Percentiles rank a stretch among this genome's conserved stretches.
Evolutionary conservation across 2,888 invertebrate genomes (phyloP).

Genomic region (Campaea margaritaria): DNA sequence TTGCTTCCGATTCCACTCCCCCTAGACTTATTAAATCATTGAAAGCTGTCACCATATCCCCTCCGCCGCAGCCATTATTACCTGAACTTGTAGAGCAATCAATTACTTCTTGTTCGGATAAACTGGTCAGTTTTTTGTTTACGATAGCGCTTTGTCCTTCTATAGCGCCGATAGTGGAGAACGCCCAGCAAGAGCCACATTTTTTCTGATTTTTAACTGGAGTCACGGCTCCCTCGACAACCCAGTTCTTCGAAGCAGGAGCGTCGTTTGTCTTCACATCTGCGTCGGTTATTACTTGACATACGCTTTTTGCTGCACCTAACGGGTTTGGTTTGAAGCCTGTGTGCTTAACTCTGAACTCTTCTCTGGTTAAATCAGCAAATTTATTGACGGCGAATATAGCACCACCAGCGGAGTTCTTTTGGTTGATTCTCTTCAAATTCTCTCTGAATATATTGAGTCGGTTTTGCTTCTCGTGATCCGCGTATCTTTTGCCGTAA

Average conservation of each 20-base stretch:
- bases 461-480: background rate
- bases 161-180: background rate
- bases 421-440: slow-evolving; percentile 3
- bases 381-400: background rate
- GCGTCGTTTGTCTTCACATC: slow-evolving; percentile 1
- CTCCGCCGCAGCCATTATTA: background rate
- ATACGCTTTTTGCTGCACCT: background rate
- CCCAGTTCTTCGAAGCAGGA: background rate
- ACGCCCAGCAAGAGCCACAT: slow-evolving; percentile 3
- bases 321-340: background rate
- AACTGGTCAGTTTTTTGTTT: background rate
- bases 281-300: background rate
- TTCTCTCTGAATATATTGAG: slow-evolving; percentile 10
- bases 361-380: slow-evolving; percentile 1
- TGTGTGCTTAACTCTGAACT: background rate
- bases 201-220: background rate
- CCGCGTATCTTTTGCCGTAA: background rate
- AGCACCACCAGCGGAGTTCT: background rate
- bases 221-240: slow-evolving; percentile 1
- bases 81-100: background rate
- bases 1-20: background rate
- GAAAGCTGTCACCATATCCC: background rate
- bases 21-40: background rate
- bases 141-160: slow-evolving; percentile 3
- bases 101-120: slow-evolving; percentile 8